Evolutionary conservation across 2,113 vertebrate genomes (phyloP).

Genomic region (Caretta caretta): DNA sequence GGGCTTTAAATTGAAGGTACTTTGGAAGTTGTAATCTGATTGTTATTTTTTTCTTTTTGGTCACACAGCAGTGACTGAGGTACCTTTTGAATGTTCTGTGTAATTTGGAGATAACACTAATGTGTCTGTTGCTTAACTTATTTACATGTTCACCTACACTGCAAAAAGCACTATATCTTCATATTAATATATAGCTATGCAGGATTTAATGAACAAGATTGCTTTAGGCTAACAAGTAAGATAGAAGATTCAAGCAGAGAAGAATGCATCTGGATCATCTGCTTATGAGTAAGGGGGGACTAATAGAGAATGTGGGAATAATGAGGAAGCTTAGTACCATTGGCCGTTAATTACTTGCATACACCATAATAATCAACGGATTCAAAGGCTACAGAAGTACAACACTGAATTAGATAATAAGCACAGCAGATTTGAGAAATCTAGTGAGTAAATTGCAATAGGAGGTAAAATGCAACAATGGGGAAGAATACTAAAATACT

Average conservation of each 20-base stretch:
- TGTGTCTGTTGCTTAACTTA: neutral
- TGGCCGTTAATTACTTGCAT: neutral
- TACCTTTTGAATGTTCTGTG: neutral
- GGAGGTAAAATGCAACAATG: neutral
- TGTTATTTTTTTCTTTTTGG: neutral
- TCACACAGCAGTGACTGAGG: neutral
- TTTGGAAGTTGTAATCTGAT: neutral
- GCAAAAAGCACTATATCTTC: neutral
- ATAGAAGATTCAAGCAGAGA: neutral
- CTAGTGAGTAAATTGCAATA: neutral
- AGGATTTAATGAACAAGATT: neutral
- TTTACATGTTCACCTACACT: neutral
- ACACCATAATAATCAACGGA: neutral
- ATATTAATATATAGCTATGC: neutral
- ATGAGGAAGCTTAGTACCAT: neutral
- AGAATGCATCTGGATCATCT: neutral
- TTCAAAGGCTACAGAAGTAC: neutral
- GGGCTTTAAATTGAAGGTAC: neutral
- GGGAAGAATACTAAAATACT: neutral
- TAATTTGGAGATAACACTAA: neutral
- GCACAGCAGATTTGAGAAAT: too few relatives aligned
- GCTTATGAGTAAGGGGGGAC: neutral
- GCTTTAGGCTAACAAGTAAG: neutral
- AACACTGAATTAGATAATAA: neutral
- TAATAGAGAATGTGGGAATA: neutral